Evolutionary conservation across 2,797 vertebrate genomes (phyloP).

Genomic region (Tangara arthus): DNA sequence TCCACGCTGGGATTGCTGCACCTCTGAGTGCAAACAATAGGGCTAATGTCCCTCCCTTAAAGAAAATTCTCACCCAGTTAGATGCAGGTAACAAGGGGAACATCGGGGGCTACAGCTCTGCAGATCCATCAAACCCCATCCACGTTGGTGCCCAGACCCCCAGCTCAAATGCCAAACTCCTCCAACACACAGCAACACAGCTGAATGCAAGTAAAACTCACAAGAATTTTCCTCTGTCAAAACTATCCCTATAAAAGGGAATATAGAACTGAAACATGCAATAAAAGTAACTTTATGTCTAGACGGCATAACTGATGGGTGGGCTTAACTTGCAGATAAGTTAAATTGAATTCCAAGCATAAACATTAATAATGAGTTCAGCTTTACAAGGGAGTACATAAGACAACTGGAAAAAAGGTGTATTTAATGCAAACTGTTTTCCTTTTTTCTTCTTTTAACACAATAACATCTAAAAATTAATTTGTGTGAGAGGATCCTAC

Average conservation of each 20-base stretch:
- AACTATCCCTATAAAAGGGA: neutral
- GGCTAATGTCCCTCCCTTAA: neutral
- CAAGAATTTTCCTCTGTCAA: neutral
- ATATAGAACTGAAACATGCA: neutral
- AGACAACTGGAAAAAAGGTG: neutral
- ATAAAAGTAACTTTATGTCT: neutral
- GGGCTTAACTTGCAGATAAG: neutral
- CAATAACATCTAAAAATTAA: neutral
- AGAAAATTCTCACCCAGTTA: neutral
- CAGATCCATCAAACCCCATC: neutral
- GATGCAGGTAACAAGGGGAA: neutral
- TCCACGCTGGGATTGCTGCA: neutral
- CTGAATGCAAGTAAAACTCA: neutral
- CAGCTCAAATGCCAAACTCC: neutral
- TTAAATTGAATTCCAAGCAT: neutral
- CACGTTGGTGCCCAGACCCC: neutral
- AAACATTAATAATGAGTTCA: neutral
- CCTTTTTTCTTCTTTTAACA: neutral
- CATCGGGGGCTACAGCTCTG: neutral
- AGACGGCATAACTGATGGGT: neutral
- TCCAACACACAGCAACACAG: neutral
- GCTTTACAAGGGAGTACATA: neutral
- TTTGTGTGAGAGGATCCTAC: neutral
- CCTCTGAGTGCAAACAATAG: neutral
- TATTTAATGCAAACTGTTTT: neutral